phyloP scores from a whole-genome alignment of 2,888 invertebrate genomes.

The Agrotis puta region DNA sequence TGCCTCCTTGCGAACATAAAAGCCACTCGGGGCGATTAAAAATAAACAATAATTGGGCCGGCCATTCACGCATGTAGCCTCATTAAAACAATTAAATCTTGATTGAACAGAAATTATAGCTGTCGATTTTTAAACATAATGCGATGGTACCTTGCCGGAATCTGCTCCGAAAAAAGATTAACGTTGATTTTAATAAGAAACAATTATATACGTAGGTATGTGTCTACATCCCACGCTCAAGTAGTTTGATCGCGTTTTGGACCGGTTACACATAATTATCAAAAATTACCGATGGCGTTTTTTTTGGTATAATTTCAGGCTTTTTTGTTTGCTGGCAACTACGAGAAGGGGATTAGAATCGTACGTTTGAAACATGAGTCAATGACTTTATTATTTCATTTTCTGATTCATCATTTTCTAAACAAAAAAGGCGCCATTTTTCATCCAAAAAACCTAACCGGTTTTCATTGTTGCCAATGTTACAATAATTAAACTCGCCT shows the following conservation, averaged over 20 bases:
- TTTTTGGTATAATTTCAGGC: constrained; percentile 81
- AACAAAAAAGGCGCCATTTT: background rate
- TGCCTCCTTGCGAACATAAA: constrained; percentile 90
- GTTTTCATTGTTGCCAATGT: background rate
- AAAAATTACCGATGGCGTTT: constrained; percentile 89
- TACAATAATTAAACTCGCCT: background rate
- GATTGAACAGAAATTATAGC: constrained; percentile 91
- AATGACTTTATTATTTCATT: constrained; percentile 44
- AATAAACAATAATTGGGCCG: constrained; percentile 91
- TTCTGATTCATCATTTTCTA: constrained; percentile 33
- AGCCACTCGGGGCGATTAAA: constrained; percentile 91
- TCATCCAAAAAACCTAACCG: background rate
- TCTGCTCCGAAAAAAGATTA: constrained; percentile 90
- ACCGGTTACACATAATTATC: constrained; percentile 88
- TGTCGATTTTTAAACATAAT: constrained; percentile 91
- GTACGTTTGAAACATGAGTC: constrained; percentile 60
- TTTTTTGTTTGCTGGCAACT: constrained; percentile 76
- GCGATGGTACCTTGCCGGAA: constrained; percentile 87
- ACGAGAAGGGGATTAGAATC: constrained; percentile 65
- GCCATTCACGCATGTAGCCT: constrained; percentile 91
- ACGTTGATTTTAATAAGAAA: constrained; percentile 91
- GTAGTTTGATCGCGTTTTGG: constrained; percentile 84
- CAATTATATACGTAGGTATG: constrained; percentile 89
- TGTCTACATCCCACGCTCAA: constrained; percentile 87
- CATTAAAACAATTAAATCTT: constrained; percentile 92